Conservation (phyloP, 2,113 vertebrate genomes). For the Neomonachus schauinslandi region DNA sequence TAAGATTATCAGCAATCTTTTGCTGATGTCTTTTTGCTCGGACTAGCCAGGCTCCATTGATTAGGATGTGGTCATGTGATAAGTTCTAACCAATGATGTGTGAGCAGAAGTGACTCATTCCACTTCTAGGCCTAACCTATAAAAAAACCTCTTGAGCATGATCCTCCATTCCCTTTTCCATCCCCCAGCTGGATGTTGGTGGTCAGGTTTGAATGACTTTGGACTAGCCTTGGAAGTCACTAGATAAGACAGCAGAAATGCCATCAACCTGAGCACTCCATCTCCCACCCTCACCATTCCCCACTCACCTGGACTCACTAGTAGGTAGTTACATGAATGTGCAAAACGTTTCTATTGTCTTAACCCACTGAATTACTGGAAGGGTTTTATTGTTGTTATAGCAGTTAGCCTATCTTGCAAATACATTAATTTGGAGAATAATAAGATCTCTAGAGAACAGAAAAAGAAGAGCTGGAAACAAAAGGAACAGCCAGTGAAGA, state of each 20-base stretch:
- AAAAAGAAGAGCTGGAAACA: slow-evolving; percentile 25
- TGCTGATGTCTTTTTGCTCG: not conserved
- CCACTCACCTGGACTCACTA: not conserved
- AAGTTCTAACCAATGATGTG: not conserved
- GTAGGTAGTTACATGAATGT: not conserved
- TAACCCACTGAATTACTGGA: slow-evolving; percentile 5
- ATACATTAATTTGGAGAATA: not conserved
- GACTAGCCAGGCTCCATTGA: not conserved
- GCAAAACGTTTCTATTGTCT: not conserved
- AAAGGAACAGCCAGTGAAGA: slow-evolving; percentile 30
- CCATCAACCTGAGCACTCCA: not conserved
- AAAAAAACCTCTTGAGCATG: not conserved
- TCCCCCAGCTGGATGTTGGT: not conserved
- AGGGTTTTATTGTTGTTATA: not conserved
- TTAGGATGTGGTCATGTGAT: not conserved
- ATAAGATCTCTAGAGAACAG: slow-evolving; percentile 25
- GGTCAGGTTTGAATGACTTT: not conserved
- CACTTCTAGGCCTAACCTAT: not conserved
- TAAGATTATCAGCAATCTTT: not conserved
- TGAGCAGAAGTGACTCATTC: not conserved
- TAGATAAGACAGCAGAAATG: not conserved
- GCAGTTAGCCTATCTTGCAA: not conserved
- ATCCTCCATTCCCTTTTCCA: not conserved
- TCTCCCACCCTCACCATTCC: not conserved
- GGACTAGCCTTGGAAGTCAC: not conserved